Base-by-base conservation (phyloP, 2,113 vertebrate genomes). In the Ptilorrhoa leucosticta region DNA sequence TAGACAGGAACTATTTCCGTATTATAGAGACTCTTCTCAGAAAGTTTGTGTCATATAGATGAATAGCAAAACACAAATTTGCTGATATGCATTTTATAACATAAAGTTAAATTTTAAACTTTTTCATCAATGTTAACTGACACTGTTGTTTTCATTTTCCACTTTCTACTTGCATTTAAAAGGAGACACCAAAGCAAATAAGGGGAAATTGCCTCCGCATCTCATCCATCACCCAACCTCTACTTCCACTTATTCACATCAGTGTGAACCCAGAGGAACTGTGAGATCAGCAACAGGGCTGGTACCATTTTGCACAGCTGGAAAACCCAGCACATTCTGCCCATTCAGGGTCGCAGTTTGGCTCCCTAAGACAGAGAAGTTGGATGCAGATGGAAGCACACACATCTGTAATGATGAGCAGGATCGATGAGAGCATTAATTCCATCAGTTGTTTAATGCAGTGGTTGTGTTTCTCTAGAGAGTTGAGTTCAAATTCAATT, bases 401-500 rank as follows among this genome's bases (percentile, higher is more conserved):
- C 45, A 71, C 33, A n/a, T 86, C 77, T 68, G 72, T 61, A 84
- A 31, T 27, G 44, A 78, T 6, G 65, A 89, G n/a, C 15, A 83
- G 81, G 64, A 96, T 97, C 75, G 0, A 95, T 96, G 92, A 75
- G 6, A 80, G 14, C 61, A 65, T 91, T 96, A 95, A 95, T 97
- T 95, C 66, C 13, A 0, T 42, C 73, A 89, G 57, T 90, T 90
- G 91, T 94, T 97, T 96, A 96, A 97, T 96, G 65, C 79, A 94
- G 91, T 95, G 64, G 53, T 91, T 26, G 6, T 65, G 85, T 83
- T 93, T 75, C 97, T 91, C 95, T 58, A 33, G 95, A 92, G 94
- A 92, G 6, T 7, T 20, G 56, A 96, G 83, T 81, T 96, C 96
- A 72, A 92, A 96, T 81, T 93, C 83, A 87, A 93, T 97, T 96